Conservation (phyloP, 1,140 invertebrate genomes). For the Zaprionus tsacasi region DNA sequence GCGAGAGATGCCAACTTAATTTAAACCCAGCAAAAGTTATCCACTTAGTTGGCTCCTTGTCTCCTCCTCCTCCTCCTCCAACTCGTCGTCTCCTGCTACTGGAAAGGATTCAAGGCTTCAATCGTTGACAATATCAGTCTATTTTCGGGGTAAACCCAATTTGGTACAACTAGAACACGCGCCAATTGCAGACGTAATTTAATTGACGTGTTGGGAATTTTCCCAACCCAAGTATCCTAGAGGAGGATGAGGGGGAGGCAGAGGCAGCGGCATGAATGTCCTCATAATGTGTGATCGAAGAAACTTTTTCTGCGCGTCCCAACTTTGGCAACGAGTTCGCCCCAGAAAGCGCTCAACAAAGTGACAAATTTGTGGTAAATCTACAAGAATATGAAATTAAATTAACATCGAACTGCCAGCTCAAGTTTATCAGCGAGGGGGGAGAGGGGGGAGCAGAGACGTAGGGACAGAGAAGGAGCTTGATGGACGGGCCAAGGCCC, state of each 20-base stretch:
- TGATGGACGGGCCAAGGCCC: conserved; percentile 35
- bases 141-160: not conserved
- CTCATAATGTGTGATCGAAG: conserved; percentile 53
- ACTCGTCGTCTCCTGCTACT: not conserved
- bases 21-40: not conserved
- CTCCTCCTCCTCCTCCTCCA: not conserved
- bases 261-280: conserved; percentile 39
- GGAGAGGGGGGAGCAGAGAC: too few species aligned
- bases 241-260: not conserved
- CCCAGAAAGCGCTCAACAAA: conserved; percentile 51
- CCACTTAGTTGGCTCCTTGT: not conserved
- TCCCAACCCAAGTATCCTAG: not conserved
- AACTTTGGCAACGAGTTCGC: conserved; percentile 51
- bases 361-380: conserved; percentile 54
- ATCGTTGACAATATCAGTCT: not conserved
- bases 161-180: not conserved
- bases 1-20: not conserved
- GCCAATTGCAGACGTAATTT: conserved; percentile 26
- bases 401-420: conserved; percentile 57
- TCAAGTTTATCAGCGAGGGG: conserved; percentile 40
- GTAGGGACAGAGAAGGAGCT: too few species aligned
- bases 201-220: conserved; percentile 35
- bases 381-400: conserved; percentile 62
- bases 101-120: not conserved
- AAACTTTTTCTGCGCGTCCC: conserved; percentile 35